Evolutionary conservation across 2,888 invertebrate genomes (phyloP), one percentile per base, ranked within the genome.

Genomic region (Aproaerema taeniolella): DNA sequence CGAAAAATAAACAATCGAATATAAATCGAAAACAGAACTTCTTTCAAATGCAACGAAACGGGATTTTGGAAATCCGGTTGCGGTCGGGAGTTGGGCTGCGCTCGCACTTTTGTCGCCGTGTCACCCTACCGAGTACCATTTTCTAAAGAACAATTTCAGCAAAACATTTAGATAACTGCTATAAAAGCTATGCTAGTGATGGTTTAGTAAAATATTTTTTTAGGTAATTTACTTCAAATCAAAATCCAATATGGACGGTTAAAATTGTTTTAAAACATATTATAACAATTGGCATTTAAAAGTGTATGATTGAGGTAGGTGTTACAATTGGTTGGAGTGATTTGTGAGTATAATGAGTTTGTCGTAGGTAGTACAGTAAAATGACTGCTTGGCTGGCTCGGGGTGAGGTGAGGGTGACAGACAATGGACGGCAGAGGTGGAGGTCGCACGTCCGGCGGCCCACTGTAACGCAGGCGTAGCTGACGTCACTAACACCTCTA

Each of bases 61-160:
- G 85, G 83, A 85, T 83, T 86, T 85, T 76, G 79, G 75, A 80
- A 82, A 83, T 83, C 86, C 82, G 82, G 85, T 85, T 85, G 76
- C 71, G 68, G 61, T 61, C 58, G 53, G 55, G 39, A 42, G 37
- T 61, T 61, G 65, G 63, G 57, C 61, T 58, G 58, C 59, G 63
- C 57, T 61, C 58, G 58, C 59, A 46, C 58, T 28, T 65, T 70
- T 73, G 74, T 77, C 61, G 20, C 37, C 20, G 20, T 10, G 29
- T 36, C 36, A 12, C 29, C 34, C n/a, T n/a, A n/a, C n/a, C n/a
- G n/a, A n/a, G n/a, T n/a, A n/a, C n/a, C n/a, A n/a, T n/a, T n/a
- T n/a, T n/a, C n/a, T n/a, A n/a, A n/a, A n/a, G n/a, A n/a, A n/a
- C n/a, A n/a, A n/a, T n/a, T n/a, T n/a, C n/a, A n/a, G n/a, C n/a